Percentiles rank a stretch among this genome's conserved stretches.
Conservation (phyloP, 2,888 invertebrate genomes). For the Apamea monoglypha region DNA sequence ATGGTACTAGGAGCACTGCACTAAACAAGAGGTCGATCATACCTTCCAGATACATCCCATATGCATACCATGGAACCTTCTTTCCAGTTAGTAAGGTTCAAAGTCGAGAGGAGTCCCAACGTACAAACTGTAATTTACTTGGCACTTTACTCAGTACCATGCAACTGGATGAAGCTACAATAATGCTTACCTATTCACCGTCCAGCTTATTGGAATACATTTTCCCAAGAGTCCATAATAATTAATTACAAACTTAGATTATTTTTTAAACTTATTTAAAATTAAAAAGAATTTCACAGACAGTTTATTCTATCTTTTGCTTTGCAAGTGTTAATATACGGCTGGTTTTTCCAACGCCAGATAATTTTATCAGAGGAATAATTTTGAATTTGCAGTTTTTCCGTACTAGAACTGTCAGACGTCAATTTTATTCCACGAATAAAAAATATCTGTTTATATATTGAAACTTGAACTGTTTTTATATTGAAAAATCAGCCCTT, state of each 20-base stretch:
- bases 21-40: background rate
- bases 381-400: too few relatives aligned
- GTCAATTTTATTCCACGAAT: too few relatives aligned
- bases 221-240: background rate
- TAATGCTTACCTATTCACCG: background rate
- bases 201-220: background rate
- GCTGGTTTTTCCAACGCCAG: too few relatives aligned
- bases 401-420: too few relatives aligned
- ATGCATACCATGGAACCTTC: background rate
- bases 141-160: background rate
- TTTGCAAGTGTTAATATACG: background rate
- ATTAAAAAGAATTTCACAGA: background rate
- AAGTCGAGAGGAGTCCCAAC: background rate
- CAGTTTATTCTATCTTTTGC: background rate
- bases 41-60: background rate
- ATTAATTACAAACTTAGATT: background rate
- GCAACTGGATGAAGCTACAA: background rate
- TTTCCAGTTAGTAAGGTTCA: background rate
- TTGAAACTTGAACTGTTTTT: too few relatives aligned
- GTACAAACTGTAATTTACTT: background rate
- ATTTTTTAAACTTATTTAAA: background rate
- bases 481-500: too few relatives aligned
- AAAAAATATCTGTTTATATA: too few relatives aligned
- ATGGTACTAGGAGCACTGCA: slow-evolving; percentile 19
- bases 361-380: too few relatives aligned